Base-by-base conservation (phyloP, 2,888 invertebrate species). In the Linnaemya vulpina region DNA sequence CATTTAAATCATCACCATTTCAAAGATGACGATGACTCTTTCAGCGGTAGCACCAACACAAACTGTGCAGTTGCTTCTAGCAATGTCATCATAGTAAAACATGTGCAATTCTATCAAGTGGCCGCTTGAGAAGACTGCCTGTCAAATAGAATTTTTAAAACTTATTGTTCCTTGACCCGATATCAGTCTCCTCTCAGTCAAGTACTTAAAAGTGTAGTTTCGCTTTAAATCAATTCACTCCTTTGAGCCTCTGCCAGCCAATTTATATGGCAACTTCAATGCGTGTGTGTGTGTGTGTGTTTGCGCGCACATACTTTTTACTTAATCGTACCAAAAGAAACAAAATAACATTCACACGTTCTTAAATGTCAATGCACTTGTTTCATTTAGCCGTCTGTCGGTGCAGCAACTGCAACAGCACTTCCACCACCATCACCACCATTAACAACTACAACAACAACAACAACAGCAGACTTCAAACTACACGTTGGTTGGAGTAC, bases 331-430 rank as follows among this genome's bases (percentile, higher is more conserved):
- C 49, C 77, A 77, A 67, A 71, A 40, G 82, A 75, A 85, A 79
- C 78, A 82, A 79, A 82, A 85, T 82, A 79, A 82, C 85, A 65
- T 85, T 81, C 78, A 78, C 68, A 85, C 81, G 82, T 85, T 85
- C 67, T 71, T 78, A 71, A 82, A 79, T 85, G 85, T 85, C 85
- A 85, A 85, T 85, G 85, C 85, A 85, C 85, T 85, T 85, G 85
- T 82, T 78, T 67, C 65, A 13, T 67, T 76, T 71, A 75, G 62
- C 49, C 77, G 81, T 62, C 73, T 81, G 81, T 62, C 73, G 49
- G 22, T 77, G 65, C 60, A 65, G 77, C 62, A 46, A 75, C 74
- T 68, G 68, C 67, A 20, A 35, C 74, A 53, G 53, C 68, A 58
- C 4, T 20, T 51, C 20, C 20, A 63, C 62, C 40, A 67, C 25